Conservation (phyloP, 2,888 invertebrate species). For the Chorisops tibialis region DNA sequence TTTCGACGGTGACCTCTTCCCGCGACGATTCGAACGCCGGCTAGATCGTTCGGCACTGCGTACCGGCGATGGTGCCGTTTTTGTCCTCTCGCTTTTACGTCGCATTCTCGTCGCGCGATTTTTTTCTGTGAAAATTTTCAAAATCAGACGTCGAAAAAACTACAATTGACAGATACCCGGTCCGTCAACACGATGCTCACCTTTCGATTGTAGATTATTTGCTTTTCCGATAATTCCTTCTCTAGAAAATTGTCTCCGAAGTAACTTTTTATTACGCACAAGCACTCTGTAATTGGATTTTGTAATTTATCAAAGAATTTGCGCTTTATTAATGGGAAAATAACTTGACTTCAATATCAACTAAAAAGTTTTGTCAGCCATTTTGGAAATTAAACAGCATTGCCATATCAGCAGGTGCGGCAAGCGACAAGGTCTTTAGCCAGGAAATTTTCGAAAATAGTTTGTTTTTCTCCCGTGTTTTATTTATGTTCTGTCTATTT, state of each 20-base stretch:
- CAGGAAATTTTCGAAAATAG: not conserved
- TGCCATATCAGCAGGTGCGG: not conserved
- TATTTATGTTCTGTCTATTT: too few species aligned
- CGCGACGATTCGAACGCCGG: constrained; percentile 52
- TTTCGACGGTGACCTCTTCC: constrained; percentile 52
- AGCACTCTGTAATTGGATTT: not conserved
- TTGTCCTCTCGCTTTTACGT: constrained; percentile 69
- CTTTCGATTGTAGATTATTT: not conserved
- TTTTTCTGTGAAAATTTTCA: not conserved
- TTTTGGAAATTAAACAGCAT: not conserved
- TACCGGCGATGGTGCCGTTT: constrained; percentile 64
- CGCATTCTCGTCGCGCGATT: constrained; percentile 57
- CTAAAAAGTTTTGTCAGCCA: constrained; percentile 8
- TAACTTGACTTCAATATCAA: not conserved
- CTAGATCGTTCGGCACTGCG: constrained; percentile 46
- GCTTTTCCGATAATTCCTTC: not conserved
- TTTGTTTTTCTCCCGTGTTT: too few species aligned
- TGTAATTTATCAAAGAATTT: not conserved
- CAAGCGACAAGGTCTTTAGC: not conserved
- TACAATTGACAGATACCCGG: too few species aligned
- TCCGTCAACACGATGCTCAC: not conserved
- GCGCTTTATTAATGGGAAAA: not conserved
- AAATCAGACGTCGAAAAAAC: not conserved
- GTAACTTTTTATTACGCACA: not conserved
- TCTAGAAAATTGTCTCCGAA: not conserved